Evolutionary conservation across 2,888 invertebrate species (phyloP).

Genomic region (Chrysolina haemoptera): DNA sequence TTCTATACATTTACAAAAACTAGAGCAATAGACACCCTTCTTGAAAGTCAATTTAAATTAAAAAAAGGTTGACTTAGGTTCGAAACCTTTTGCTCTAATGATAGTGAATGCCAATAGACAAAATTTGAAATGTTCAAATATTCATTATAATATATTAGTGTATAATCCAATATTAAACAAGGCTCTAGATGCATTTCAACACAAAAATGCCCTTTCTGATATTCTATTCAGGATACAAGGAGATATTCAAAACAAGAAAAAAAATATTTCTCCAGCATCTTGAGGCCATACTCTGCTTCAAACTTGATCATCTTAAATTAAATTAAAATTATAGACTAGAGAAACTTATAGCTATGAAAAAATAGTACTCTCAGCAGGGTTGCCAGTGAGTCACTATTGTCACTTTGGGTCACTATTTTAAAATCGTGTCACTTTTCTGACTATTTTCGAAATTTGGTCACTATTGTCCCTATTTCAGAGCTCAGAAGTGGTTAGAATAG

Average conservation of each 20-base stretch:
- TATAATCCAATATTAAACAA: slow-evolving; percentile 4
- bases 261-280: slow-evolving; percentile 44
- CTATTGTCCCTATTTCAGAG: no score
- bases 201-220: neutral
- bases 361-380: slow-evolving; percentile 46
- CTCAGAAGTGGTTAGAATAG: no score
- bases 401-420: no score
- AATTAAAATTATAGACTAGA: slow-evolving; percentile 54
- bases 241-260: slow-evolving; percentile 12
- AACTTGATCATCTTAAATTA: slow-evolving; percentile 37
- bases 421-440: no score
- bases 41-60: neutral
- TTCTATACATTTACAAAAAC: neutral
- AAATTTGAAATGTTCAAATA: slow-evolving; percentile 4
- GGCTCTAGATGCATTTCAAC: neutral
- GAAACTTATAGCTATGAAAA: slow-evolving; percentile 46
- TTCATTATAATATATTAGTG: neutral
- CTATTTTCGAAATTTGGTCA: no score
- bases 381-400: no score
- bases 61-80: neutral
- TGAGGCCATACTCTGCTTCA: slow-evolving; percentile 38
- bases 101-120: neutral
- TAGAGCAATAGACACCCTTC: neutral
- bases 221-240: neutral
- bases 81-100: neutral